Evolutionary conservation across 1,140 invertebrate genomes (phyloP).

Genomic region (Myzus persicae): DNA sequence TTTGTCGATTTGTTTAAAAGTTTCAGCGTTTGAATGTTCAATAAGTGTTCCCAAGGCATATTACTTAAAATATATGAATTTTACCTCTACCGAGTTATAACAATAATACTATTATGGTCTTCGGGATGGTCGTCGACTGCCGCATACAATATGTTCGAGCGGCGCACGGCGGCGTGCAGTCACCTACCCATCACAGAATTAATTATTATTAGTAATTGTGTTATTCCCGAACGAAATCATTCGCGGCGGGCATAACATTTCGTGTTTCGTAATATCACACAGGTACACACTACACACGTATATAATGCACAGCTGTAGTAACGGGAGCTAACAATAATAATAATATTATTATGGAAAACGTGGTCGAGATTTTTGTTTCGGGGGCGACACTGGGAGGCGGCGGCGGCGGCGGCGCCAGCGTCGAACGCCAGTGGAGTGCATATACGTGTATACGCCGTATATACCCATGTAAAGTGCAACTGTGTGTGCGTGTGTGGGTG

Average conservation of each 20-base stretch:
- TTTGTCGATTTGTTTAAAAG: too few relatives aligned
- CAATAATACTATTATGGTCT: too few relatives aligned
- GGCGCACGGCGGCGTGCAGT: too few relatives aligned
- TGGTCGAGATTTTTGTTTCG: not conserved
- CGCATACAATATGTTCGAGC: too few relatives aligned
- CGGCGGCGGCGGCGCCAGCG: not conserved
- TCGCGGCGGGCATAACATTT: not conserved
- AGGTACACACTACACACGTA: too few relatives aligned
- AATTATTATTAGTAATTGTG: not conserved
- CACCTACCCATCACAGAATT: too few relatives aligned
- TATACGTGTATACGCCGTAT: not conserved
- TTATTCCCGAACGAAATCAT: not conserved
- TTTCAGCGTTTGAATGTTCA: too few relatives aligned
- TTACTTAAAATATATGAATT: too few relatives aligned
- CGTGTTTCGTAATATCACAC: not conserved
- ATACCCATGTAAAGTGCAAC: not conserved
- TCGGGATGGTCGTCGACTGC: too few relatives aligned
- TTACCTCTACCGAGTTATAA: too few relatives aligned
- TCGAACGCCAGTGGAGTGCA: constrained; percentile 13
- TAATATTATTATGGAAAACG: constrained; percentile 1
- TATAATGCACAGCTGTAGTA: too few relatives aligned
- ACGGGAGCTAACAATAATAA: not conserved
- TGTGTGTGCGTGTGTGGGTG: not conserved
- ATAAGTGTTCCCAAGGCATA: too few relatives aligned
- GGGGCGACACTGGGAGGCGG: constrained; percentile 14